Conservation (phyloP, 2,797 vertebrate genomes). For the Lepidocolaptes lacrymiger region DNA sequence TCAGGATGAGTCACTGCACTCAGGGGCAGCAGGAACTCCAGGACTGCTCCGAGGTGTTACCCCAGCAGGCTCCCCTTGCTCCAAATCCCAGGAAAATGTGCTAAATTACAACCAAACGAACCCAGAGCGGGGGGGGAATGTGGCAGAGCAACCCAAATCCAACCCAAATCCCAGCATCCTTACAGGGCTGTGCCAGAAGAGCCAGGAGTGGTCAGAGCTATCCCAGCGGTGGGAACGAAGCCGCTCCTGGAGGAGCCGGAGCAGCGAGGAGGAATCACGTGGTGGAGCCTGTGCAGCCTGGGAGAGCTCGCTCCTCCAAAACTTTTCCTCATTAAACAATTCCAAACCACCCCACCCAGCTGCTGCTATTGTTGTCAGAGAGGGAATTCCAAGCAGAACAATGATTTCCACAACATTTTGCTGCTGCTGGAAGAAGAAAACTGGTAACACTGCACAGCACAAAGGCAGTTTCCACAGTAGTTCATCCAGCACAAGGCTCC, state of each 20-base stretch:
- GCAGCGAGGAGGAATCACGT: rapidly evolving
- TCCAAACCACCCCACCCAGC: conserved; percentile 19
- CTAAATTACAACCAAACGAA: not conserved
- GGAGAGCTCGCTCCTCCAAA: not conserved
- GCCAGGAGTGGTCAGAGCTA: not conserved
- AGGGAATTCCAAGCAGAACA: conserved; percentile 56
- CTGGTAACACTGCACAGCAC: not conserved
- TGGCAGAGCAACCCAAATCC: not conserved
- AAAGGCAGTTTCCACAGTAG: not conserved
- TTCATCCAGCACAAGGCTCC: not conserved
- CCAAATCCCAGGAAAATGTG: not conserved
- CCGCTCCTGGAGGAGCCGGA: not conserved
- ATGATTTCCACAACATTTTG: not conserved
- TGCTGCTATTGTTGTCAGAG: conserved; percentile 44
- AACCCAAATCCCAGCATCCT: not conserved
- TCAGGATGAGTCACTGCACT: not conserved
- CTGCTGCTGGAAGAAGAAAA: not conserved
- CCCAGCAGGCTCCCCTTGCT: not conserved
- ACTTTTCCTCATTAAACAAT: not conserved
- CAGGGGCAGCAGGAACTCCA: not conserved
- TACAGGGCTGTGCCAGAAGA: not conserved
- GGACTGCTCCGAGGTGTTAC: not conserved
- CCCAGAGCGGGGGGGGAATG: not conserved
- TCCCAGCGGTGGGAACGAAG: not conserved
- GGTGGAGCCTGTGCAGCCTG: not conserved